phyloP scores from a whole-genome alignment of 2,797 vertebrate species.

The Clangula hyemalis region DNA sequence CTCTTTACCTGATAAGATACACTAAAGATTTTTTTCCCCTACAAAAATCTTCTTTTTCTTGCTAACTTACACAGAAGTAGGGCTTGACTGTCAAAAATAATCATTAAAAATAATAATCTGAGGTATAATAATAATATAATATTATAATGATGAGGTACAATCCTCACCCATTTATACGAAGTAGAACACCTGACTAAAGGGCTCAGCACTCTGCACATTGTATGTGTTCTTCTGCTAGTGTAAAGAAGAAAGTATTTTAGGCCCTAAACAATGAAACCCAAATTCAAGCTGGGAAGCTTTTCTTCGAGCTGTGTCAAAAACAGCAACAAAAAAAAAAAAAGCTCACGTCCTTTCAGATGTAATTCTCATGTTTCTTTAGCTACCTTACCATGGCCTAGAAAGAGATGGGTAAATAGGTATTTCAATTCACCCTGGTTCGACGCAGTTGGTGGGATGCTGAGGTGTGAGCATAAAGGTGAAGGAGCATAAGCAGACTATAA shows the following conservation, averaged over 20 bases:
- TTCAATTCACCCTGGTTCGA: neutral
- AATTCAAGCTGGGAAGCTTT: neutral
- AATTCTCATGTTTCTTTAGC: neutral
- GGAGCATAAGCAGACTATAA: neutral
- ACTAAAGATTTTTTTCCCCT: neutral
- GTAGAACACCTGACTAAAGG: neutral
- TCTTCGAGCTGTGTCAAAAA: neutral
- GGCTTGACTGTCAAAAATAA: neutral
- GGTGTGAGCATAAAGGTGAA: neutral
- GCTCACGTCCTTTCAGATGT: neutral
- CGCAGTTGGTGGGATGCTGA: neutral
- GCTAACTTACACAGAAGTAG: neutral
- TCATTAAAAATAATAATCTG: neutral
- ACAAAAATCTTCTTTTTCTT: neutral
- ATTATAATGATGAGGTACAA: no score
- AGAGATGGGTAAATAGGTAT: neutral
- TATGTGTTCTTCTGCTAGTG: neutral
- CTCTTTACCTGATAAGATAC: neutral
- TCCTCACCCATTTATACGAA: neutral
- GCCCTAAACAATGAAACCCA: neutral
- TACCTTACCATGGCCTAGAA: neutral
- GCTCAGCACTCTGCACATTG: neutral
- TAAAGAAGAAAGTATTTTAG: neutral
- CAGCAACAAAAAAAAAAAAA: neutral
- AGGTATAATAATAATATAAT: no score